Evolutionary conservation across 2,888 invertebrate genomes (phyloP).

Genomic region (Hirtodrosophila confusa): DNA sequence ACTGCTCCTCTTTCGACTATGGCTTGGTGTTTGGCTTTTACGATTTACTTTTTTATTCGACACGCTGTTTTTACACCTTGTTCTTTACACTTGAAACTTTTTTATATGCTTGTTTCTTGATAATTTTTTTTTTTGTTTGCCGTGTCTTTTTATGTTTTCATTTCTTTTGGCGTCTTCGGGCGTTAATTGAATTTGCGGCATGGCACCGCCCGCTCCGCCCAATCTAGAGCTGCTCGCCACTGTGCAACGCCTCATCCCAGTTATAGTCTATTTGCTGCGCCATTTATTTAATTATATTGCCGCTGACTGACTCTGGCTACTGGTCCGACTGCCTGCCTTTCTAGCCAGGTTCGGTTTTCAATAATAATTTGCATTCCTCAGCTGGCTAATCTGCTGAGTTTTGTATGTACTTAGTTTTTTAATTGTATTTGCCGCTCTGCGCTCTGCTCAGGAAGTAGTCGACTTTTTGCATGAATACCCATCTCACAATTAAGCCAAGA

Average conservation of each 20-base stretch:
- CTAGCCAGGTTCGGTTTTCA: conserved; percentile 34
- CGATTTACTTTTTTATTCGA: conserved; percentile 49
- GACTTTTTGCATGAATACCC: conserved; percentile 49
- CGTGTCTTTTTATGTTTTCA: conserved; percentile 49
- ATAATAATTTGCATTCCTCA: conserved; percentile 72
- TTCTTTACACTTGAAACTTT: conserved; percentile 57
- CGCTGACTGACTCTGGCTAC: conserved; percentile 24
- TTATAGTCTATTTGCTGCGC: conserved; percentile 49
- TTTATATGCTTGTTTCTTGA: conserved; percentile 54
- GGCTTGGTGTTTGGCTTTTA: conserved; percentile 41
- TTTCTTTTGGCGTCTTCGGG: conserved; percentile 22
- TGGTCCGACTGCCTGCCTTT: conserved; percentile 32
- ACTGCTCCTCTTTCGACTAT: conserved; percentile 55
- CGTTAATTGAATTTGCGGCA: conserved; percentile 76
- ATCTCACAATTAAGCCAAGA: conserved; percentile 6
- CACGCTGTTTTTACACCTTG: conserved; percentile 60
- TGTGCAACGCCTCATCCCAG: conserved; percentile 5
- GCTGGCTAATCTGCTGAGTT: conserved; percentile 49
- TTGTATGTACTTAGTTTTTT: conserved; percentile 2
- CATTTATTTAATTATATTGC: conserved; percentile 71
- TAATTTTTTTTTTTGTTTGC: conserved; percentile 32
- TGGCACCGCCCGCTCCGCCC: conserved; percentile 25
- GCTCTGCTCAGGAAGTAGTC: conserved; percentile 36
- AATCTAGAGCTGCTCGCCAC: conserved; percentile 1
- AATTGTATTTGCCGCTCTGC: conserved; percentile 14